phyloP scores from a whole-genome alignment of 2,113 vertebrate genomes.

The Burhinus bistriatus region DNA sequence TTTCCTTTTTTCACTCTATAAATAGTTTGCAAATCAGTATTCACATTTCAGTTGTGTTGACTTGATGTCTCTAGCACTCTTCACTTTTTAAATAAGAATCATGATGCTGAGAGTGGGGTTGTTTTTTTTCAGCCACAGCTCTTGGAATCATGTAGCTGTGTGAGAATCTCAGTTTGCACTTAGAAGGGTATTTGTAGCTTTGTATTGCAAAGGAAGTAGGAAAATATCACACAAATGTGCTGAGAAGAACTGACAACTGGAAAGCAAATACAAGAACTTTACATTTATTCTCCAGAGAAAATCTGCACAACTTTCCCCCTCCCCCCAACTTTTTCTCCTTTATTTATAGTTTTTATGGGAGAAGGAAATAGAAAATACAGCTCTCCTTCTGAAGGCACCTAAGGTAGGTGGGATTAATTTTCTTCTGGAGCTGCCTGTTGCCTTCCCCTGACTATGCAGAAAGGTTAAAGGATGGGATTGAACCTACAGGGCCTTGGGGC shows the following conservation, averaged over 20 bases:
- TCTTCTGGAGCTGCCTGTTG: background rate
- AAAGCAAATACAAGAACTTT: background rate
- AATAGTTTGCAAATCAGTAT: background rate
- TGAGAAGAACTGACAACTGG: background rate
- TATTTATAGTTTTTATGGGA: background rate
- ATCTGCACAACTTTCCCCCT: background rate
- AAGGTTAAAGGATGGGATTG: background rate
- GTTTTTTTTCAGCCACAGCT: background rate
- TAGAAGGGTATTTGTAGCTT: background rate
- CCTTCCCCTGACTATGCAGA: background rate
- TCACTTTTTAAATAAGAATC: background rate
- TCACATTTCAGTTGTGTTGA: background rate
- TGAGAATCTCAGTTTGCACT: constrained; percentile 43
- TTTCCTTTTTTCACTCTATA: background rate
- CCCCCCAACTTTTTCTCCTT: background rate
- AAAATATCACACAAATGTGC: constrained; percentile 38
- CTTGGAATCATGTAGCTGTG: background rate
- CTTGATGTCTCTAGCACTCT: background rate
- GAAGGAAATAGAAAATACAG: background rate
- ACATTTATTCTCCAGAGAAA: background rate
- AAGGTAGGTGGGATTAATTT: background rate
- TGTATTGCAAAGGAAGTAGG: constrained; percentile 6
- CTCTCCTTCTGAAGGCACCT: background rate
- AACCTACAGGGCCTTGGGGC: background rate
- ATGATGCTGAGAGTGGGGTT: background rate